Evolutionary conservation across 1,140 invertebrate genomes (phyloP), one percentile per base, ranked within the genome.

Genomic region (Zelostemma sp.): DNA sequence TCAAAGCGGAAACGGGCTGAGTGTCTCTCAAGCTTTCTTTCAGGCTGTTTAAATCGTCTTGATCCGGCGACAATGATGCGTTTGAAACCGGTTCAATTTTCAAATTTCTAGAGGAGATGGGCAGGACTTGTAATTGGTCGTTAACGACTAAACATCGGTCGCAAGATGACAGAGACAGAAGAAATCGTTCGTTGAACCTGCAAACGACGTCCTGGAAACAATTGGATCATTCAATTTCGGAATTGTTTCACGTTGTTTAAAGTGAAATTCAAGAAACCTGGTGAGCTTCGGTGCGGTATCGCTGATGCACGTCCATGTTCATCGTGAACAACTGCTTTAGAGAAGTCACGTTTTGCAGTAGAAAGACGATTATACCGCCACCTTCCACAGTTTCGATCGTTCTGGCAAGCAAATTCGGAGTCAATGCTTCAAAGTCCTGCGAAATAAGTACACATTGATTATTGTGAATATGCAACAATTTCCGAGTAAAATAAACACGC

Each of bases 321-420:
- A 99, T 93, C 1, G 97, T 95, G 79, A 96, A 99, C 0, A 99
- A 87, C 80, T 99, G 97, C 81, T 95, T 93, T 4, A 99, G 85
- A 0, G 97, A 99, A 43, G 89, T 88, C 62, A 99, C 87, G 18
- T 91, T 91, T 79, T 94, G 91, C 0, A 99, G 85, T 5, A 99
- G 83, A 54, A 99, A 88, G 28, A 99, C 90, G 58, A 99, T 91
- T 0, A 99, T 75, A 15, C 98, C 98, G 59, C 98, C 98, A 53
- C 98, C 98, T 89, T 99, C 96, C 0, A 99, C 95, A 0, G 98
- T 99, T 89, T 99, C 98, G 70, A 99, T 91, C 4, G 98, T 99
- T 66, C 98, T 87, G 0, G 98, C 98, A 76, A 99, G 87, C 40
- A 99, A 88, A 85, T 99, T 99, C 3, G 98, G 98, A n/a, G 98